Evolutionary conservation across 2,797 vertebrate species (phyloP).

Genomic region (Phalloptychus januarius): DNA sequence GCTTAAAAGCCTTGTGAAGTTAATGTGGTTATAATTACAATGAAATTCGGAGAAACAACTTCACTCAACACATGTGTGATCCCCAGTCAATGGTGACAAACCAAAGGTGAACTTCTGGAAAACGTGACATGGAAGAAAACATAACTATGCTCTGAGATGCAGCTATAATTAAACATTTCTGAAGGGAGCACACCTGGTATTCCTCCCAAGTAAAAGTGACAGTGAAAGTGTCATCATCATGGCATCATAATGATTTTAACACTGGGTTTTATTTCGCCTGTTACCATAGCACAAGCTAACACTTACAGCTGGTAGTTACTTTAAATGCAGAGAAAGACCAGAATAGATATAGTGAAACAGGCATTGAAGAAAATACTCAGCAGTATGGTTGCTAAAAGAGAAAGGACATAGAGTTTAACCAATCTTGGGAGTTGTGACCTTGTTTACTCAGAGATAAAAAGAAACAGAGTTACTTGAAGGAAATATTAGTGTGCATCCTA

Average conservation of each 20-base stretch:
- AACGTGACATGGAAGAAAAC: slow-evolving; percentile 67
- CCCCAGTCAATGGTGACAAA: slow-evolving; percentile 43
- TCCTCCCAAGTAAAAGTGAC: slow-evolving; percentile 69
- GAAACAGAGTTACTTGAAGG: neutral
- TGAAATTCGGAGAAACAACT: slow-evolving; percentile 19
- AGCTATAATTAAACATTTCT: slow-evolving; percentile 73
- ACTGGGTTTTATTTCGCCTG: slow-evolving; percentile 77
- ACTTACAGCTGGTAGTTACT: slow-evolving; percentile 75
- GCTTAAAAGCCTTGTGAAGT: slow-evolving; percentile 20
- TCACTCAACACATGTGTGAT: slow-evolving; percentile 22
- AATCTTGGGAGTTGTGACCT: slow-evolving; percentile 18
- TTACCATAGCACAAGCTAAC: slow-evolving; percentile 82
- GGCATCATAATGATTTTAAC: slow-evolving; percentile 81
- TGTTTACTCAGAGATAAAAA: neutral
- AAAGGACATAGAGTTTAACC: neutral
- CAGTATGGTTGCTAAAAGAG: slow-evolving; percentile 21
- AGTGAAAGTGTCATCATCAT: slow-evolving; percentile 71
- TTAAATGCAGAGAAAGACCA: slow-evolving; percentile 55
- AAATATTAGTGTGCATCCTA: neutral
- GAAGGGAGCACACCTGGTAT: slow-evolving; percentile 78
- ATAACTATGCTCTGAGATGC: slow-evolving; percentile 67
- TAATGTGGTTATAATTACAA: slow-evolving; percentile 21
- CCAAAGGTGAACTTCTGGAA: slow-evolving; percentile 62
- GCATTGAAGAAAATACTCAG: slow-evolving; percentile 28
- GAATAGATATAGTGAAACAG: slow-evolving; percentile 46